Conservation (phyloP, 1,140 invertebrate genomes). For the Drosophila gunungcola region DNA sequence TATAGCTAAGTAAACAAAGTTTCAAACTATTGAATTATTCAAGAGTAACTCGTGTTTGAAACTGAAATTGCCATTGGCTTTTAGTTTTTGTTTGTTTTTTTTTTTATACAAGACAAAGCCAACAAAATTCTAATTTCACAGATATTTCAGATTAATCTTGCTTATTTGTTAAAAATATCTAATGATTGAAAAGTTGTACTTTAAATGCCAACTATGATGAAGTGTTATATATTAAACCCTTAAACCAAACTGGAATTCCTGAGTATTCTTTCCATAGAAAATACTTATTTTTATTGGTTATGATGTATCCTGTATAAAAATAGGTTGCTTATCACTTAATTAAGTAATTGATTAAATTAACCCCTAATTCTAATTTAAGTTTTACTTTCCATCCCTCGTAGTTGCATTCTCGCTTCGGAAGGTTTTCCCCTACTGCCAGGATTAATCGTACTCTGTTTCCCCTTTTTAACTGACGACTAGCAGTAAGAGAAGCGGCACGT, state of each 20-base stretch:
- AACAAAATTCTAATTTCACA: no score
- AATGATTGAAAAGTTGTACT: no score
- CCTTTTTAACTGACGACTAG: slow-evolving; percentile 17
- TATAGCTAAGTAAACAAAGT: slow-evolving; percentile 19
- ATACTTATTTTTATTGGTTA: no score
- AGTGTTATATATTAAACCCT: no score
- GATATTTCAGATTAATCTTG: no score
- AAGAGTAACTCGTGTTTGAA: background rate
- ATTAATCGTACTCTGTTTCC: background rate
- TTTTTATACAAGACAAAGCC: no score
- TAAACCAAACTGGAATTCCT: no score
- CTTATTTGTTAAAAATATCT: no score
- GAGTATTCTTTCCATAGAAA: no score
- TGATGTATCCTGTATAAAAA: no score
- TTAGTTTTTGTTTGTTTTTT: background rate
- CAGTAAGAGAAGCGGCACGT: slow-evolving; percentile 49
- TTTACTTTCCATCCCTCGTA: slow-evolving; percentile 1
- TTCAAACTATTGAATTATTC: slow-evolving; percentile 17
- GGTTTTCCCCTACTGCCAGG: background rate
- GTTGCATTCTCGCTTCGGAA: slow-evolving; percentile 2
- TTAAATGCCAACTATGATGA: no score
- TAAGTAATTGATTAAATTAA: background rate
- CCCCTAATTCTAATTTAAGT: slow-evolving; percentile 17
- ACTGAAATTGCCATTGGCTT: background rate
- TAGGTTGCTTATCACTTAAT: no score